Conservation (phyloP, 53 echinoderm and acorn worm genomes). For the Zoroaster sp. region DNA sequence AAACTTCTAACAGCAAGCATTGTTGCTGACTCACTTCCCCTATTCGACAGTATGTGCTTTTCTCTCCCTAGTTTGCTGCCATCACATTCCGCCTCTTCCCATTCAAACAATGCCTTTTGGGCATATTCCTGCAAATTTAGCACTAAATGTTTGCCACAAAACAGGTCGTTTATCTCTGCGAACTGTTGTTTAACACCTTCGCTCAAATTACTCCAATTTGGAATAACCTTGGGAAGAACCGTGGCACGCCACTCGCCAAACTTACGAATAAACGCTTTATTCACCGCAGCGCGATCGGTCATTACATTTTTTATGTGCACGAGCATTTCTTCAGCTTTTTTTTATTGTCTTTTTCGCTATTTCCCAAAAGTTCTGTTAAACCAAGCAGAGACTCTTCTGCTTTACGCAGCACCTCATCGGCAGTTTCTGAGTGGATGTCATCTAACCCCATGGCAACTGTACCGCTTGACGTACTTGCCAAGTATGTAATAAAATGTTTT, state of each 20-base stretch:
- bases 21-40: conserved; percentile 40
- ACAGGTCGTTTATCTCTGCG: conserved; percentile 3
- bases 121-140: conserved; percentile 48
- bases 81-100: conserved; percentile 18
- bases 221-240: not conserved
- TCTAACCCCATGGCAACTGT: no score
- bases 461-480: no score
- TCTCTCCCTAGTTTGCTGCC: conserved; percentile 34
- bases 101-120: not conserved
- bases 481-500: no score
- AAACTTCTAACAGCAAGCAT: conserved; percentile 46
- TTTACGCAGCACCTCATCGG: no score
- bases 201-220: not conserved
- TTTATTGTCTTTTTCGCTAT: no score
- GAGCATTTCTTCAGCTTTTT: no score
- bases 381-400: no score
- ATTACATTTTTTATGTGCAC: no score
- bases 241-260: conserved; percentile 7
- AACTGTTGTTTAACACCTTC: not conserved
- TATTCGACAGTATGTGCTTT: conserved; percentile 5
- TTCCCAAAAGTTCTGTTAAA: no score
- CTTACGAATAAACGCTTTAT: not conserved
- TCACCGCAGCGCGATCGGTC: no score
- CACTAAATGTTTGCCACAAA: conserved; percentile 48
- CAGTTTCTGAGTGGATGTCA: no score